Evolutionary conservation across 64 coral and sea anemone genomes (phyloP).

Genomic region (Dendronephthya gigantea): DNA sequence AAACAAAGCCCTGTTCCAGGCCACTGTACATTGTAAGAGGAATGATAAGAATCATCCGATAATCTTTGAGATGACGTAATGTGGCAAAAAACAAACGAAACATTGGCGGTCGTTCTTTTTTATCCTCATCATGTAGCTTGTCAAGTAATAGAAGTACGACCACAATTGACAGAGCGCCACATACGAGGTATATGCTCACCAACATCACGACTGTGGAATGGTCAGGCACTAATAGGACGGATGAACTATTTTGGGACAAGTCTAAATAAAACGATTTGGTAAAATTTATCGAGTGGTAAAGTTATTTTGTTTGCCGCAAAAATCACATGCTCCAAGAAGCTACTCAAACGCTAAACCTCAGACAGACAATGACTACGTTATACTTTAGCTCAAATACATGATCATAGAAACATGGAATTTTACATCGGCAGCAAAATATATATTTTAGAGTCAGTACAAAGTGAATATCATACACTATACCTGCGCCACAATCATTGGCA

Average conservation of each 20-base stretch:
- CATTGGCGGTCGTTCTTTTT: constrained; percentile 52
- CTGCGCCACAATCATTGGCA: not conserved
- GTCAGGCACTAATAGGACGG: not conserved
- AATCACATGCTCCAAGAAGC: not conserved
- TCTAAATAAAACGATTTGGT: not conserved
- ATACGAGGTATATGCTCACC: constrained; percentile 64
- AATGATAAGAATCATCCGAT: constrained; percentile 60
- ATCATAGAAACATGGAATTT: too few species aligned
- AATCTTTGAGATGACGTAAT: constrained; percentile 53
- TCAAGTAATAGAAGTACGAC: constrained; percentile 56
- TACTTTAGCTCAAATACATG: too few species aligned
- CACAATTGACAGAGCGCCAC: constrained; percentile 49
- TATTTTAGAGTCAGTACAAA: too few species aligned
- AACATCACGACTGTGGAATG: constrained; percentile 55
- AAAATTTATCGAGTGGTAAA: too few species aligned
- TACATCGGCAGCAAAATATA: not conserved
- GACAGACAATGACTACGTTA: too few species aligned
- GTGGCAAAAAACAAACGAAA: constrained; percentile 65
- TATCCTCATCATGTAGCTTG: constrained; percentile 45
- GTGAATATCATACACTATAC: not conserved
- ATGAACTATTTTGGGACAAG: not conserved
- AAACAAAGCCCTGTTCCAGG: constrained; percentile 86
- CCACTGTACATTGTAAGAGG: constrained; percentile 90
- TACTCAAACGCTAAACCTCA: too few species aligned
- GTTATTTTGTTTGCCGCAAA: not conserved